Evolutionary conservation across 2,797 vertebrate species (phyloP).

Genomic region (Pipistrellus pygmaeus): DNA sequence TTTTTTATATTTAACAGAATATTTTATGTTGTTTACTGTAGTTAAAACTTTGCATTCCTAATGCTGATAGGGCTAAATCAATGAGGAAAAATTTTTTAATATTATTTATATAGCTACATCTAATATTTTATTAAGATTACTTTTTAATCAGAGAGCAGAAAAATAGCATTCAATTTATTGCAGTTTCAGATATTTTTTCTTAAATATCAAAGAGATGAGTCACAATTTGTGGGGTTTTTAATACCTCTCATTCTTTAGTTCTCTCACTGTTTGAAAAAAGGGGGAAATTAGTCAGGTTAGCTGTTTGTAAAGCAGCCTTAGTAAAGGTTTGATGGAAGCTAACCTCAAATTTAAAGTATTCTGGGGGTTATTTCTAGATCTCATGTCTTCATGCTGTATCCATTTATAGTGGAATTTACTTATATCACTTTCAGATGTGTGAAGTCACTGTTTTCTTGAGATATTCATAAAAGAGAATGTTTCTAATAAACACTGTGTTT

Average conservation of each 20-base stretch:
- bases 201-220: not conserved
- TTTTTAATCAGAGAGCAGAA: not conserved
- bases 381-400: not conserved
- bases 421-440: not conserved
- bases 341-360: not conserved
- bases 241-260: not conserved
- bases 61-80: not conserved
- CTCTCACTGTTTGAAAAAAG: slow-evolving; percentile 8
- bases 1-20: not conserved
- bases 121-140: not conserved
- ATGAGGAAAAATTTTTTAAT: not conserved
- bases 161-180: not conserved
- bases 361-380: not conserved
- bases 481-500: not conserved
- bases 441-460: slow-evolving; percentile 24
- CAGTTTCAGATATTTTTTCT: slow-evolving; percentile 22
- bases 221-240: not conserved
- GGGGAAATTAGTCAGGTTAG: not conserved
- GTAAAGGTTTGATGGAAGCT: not conserved
- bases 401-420: not conserved
- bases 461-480: not conserved
- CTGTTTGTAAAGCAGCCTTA: not conserved
- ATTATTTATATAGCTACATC: not conserved
- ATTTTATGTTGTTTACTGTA: not conserved
- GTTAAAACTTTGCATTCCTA: not conserved